phyloP scores from a whole-genome alignment of 2,888 invertebrate genomes.

The Lacanobia oleracea region DNA sequence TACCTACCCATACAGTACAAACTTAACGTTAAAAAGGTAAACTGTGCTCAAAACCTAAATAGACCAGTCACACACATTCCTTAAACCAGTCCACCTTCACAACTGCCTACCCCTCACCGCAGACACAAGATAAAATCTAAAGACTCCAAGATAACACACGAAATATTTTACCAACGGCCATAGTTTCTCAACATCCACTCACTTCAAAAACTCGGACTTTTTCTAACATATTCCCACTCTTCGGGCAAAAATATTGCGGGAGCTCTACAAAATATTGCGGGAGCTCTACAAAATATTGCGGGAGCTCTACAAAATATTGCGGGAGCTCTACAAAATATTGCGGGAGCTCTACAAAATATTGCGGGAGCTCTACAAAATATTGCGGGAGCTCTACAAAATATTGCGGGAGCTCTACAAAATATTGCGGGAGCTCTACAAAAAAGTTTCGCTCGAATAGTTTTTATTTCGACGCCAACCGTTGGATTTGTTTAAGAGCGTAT shows the following conservation, averaged over 20 bases:
- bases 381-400: slow-evolving; percentile 1
- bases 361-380: slow-evolving; percentile 1
- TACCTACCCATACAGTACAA: no score
- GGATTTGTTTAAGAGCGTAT: slow-evolving; percentile 43
- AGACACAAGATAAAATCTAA: slow-evolving; percentile 38
- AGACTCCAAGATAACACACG: slow-evolving; percentile 22
- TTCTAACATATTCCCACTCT: slow-evolving; percentile 26
- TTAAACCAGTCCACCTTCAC: background rate
- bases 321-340: slow-evolving; percentile 1
- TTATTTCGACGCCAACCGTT: slow-evolving; percentile 12
- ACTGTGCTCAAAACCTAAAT: no score
- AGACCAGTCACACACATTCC: no score
- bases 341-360: slow-evolving; percentile 1
- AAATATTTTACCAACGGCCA: slow-evolving; percentile 40
- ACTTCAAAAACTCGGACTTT: slow-evolving; percentile 25
- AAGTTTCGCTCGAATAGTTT: background rate
- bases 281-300: slow-evolving; percentile 1
- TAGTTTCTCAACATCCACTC: slow-evolving; percentile 37
- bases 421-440: slow-evolving; percentile 9
- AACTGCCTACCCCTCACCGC: background rate
- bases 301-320: slow-evolving; percentile 1
- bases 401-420: no score
- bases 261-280: slow-evolving; percentile 3
- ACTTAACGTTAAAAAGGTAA: no score
- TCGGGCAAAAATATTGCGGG: slow-evolving; percentile 21